Evolutionary conservation across 2,113 vertebrate genomes (phyloP).

Genomic region (Tympanuchus pallidicinctus): DNA sequence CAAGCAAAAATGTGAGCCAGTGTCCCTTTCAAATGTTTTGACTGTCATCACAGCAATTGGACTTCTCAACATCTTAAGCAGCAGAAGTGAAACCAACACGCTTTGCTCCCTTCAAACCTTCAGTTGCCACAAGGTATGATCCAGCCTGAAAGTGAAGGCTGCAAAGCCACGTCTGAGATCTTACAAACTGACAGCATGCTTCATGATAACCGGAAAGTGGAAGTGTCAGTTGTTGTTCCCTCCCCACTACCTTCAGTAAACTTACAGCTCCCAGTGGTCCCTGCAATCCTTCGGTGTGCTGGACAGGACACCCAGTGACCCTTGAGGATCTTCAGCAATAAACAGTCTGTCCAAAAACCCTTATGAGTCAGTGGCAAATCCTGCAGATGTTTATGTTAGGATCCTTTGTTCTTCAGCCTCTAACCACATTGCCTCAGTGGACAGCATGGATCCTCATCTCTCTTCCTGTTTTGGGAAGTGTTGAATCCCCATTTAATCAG

Average conservation of each 20-base stretch:
- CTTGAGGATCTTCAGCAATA: neutral
- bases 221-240: neutral
- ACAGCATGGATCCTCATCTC: neutral
- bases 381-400: neutral
- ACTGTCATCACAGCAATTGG: neutral
- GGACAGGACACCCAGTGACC: neutral
- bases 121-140: neutral
- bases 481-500: neutral
- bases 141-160: neutral
- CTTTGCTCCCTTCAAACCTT: neutral
- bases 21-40: neutral
- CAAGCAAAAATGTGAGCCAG: accelerated
- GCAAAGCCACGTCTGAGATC: accelerated
- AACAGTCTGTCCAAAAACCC: neutral
- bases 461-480: neutral
- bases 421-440: neutral
- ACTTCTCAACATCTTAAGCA: neutral
- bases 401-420: neutral
- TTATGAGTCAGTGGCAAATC: neutral
- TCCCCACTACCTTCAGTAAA: neutral
- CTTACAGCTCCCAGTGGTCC: neutral
- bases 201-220: neutral
- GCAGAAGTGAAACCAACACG: neutral
- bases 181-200: neutral
- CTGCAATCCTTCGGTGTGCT: neutral